Conservation (phyloP, 2,113 vertebrate genomes). For the Myanophis thanlyinensis region DNA sequence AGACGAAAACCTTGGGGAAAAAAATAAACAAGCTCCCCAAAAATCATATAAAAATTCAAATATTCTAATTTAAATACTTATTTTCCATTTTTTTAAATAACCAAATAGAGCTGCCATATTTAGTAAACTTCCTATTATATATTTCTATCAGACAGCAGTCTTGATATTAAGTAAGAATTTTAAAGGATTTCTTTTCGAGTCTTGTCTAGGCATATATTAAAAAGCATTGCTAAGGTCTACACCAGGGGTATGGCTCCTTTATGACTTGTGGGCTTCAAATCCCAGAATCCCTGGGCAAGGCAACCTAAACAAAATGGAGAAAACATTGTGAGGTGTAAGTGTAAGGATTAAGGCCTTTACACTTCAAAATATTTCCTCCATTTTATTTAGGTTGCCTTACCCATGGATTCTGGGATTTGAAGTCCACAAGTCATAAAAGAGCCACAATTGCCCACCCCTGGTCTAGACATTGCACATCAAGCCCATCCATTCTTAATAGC, state of each 20-base stretch:
- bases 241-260: too few species aligned
- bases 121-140: background rate
- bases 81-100: background rate
- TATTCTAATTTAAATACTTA: background rate
- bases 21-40: background rate
- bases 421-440: too few species aligned
- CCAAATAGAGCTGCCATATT: background rate
- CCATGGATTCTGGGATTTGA: too few species aligned
- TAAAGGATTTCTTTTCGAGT: background rate
- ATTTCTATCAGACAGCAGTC: background rate
- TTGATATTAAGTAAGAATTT: background rate
- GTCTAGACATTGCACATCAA: background rate
- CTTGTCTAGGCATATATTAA: background rate
- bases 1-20: constrained; percentile 41
- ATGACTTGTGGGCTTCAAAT: too few species aligned
- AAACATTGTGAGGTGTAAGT: too few species aligned
- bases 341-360: too few species aligned
- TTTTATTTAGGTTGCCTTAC: too few species aligned
- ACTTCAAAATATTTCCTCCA: too few species aligned
- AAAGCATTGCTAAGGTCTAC: background rate
- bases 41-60: background rate
- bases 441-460: too few species aligned
- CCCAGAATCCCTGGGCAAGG: too few species aligned
- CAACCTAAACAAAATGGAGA: too few species aligned
- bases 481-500: background rate